Base-by-base conservation (phyloP, 1,140 invertebrate genomes). In the Cherax destructor region DNA sequence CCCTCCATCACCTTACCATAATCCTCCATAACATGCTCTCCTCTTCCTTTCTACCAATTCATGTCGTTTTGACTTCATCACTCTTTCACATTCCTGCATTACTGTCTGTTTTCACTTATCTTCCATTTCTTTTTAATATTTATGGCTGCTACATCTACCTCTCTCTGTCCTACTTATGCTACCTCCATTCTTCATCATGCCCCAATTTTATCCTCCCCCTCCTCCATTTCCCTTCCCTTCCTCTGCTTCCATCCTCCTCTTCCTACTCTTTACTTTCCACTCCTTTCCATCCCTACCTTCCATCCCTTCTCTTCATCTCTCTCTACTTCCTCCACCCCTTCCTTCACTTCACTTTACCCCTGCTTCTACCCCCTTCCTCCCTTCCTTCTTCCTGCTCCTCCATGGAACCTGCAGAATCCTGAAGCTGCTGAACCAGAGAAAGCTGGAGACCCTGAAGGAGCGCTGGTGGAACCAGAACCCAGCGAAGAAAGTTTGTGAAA, bases 401-500 rank as follows among this genome's bases (percentile, higher is more conserved):
- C 9, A n/a, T n/a, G 6, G 49, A 11, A 11, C 76, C 59, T 93
- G 21, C 94, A 99, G 98, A 41, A 99, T 99, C 93, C 95, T 99
- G 7, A 97, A 98, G 93, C 95, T 99, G 10, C 95, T 99, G 21
- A 99, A 99, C 95, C 97, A 98, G 93, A 96, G 99, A 3, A 96
- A 97, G 94, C 94, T 99, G 92, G 99, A 99, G 95, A 97, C 97
- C 91, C 94, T 99, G 0, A 99, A 99, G 95, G 98, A 99, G 93
- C 97, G 96, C 93, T 99, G 99, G 98, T 99, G 99, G 99, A 97
- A 97, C 92, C 96, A 97, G 87, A 98, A 99, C 94, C 96, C 96
- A 0, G 95, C 96, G 1, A 96, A 96, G 69, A 96, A 96, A 93
- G 92, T 96, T 49, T 99, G 99, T 94, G 97, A 98, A 72, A 97